Base-by-base conservation (phyloP, 1,140 invertebrate genomes). In the Homalodisca vitripennis region DNA sequence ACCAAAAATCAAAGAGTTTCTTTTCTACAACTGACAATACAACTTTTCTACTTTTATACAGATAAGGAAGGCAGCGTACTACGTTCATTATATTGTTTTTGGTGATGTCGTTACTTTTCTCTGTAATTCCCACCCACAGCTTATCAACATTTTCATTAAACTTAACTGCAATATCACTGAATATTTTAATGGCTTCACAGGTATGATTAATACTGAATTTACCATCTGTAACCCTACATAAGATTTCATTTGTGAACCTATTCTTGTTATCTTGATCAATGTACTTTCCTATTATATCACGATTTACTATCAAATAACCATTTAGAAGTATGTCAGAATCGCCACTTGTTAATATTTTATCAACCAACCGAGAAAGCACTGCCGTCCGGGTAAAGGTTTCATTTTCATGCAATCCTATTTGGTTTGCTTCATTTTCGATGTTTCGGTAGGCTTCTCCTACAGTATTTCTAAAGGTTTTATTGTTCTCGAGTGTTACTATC, bases 91-190 rank as follows among this genome's bases (percentile, higher is more conserved):
- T 80, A 78, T 87, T 87, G 13, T 78, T 75, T 68, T 81, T 81
- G 76, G 84, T 79, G 20, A 91, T 87, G 17, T 88, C 82, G 22
- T 80, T 75, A 68, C 87, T 82, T 69, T 81, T 83, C 10, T 83
- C 82, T 32, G 83, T 78, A 65, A 92, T 83, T 30, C 88, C 88
- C 71, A 85, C 78, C 89, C 89, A 92, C n/a, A 91, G 74, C 75
- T 85, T 84, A 70, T 91, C 88, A 60, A 88, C 80, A 14, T 79
- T 78, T 31, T 83, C 79, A 60, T 76, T 70, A 60, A 75, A 34
- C 77, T 73, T 65, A 77, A 24, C 22, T 6, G 80, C 72, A 69
- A 80, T 70, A 73, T 77, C 64, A 78, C 79, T 76, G 79, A 85
- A 71, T 60, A 79, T 75, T 55, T 77, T 75, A 27, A 86, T 79